Conservation (phyloP, 1,140 invertebrate species). For the Drosophila nigrodunni region DNA sequence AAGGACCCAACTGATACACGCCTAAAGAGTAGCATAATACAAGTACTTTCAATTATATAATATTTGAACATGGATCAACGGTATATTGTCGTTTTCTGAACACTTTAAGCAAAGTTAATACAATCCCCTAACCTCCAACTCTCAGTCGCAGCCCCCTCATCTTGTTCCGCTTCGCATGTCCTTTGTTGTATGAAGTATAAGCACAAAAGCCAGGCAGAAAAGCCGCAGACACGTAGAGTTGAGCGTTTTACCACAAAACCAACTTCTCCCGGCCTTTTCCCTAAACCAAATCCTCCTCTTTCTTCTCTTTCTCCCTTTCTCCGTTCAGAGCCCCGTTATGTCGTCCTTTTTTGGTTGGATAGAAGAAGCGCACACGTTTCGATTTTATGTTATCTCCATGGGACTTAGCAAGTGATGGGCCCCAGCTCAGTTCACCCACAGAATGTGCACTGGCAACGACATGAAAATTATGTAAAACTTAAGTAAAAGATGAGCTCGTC, state of each 20-base stretch:
- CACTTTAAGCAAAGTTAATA: constrained; percentile 23
- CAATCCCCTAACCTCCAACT: not conserved
- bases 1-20: not conserved
- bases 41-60: not conserved
- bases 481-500: constrained; percentile 85
- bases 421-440: constrained; percentile 28
- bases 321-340: not conserved
- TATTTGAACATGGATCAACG: not conserved
- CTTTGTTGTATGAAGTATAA: constrained; percentile 1
- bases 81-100: constrained; percentile 7
- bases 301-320: not conserved
- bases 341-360: constrained; percentile 26
- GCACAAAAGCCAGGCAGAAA: constrained; percentile 40
- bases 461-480: constrained; percentile 85
- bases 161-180: not conserved
- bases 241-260: constrained; percentile 75
- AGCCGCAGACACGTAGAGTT: constrained; percentile 77
- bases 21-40: not conserved
- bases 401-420: constrained; percentile 55
- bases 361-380: constrained; percentile 58
- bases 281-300: constrained; percentile 5
- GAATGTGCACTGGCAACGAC: constrained; percentile 58
- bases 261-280: not conserved
- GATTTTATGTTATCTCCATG: constrained; percentile 81
- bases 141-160: not conserved